A percentile compares a stretch with the other conserved stretches of the same genome.
Conservation (phyloP, 2,797 vertebrate genomes). For the Phrynocephalus forsythii region DNA sequence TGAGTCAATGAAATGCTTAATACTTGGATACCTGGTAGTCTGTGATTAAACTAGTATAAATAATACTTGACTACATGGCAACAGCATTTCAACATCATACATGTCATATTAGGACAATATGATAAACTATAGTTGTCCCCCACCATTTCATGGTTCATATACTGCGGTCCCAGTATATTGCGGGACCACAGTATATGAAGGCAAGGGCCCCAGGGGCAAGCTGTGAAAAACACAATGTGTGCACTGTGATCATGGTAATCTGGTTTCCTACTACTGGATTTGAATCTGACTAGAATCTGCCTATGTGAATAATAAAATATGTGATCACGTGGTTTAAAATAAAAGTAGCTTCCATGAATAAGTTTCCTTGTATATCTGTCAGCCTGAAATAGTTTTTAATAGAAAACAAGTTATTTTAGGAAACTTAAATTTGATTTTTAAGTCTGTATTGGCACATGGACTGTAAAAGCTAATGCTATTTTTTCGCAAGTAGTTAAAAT, state of each 20-base stretch:
- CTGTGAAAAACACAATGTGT: background rate
- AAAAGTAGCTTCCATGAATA: background rate
- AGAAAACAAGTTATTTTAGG: background rate
- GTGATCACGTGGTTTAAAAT: background rate
- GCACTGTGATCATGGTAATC: too few relatives aligned
- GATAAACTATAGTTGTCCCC: background rate
- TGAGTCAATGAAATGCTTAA: background rate
- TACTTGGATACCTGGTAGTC: background rate
- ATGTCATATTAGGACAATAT: background rate
- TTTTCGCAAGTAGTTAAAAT: background rate
- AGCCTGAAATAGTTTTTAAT: too few relatives aligned
- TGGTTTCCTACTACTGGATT: background rate
- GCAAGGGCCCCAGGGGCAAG: too few relatives aligned
- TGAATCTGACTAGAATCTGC: background rate
- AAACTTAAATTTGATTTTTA: slow-evolving; percentile 26
- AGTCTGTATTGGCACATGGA: slow-evolving; percentile 27
- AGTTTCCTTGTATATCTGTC: too few relatives aligned
- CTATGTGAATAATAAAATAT: background rate
- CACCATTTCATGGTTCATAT: too few relatives aligned
- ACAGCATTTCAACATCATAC: background rate
- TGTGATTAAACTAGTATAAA: background rate
- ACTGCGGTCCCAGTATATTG: too few relatives aligned
- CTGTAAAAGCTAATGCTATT: slow-evolving; percentile 52
- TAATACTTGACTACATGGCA: background rate
- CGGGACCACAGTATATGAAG: too few relatives aligned